Base-by-base conservation (phyloP, 2,113 vertebrate genomes). In the Nettapus auritus region DNA sequence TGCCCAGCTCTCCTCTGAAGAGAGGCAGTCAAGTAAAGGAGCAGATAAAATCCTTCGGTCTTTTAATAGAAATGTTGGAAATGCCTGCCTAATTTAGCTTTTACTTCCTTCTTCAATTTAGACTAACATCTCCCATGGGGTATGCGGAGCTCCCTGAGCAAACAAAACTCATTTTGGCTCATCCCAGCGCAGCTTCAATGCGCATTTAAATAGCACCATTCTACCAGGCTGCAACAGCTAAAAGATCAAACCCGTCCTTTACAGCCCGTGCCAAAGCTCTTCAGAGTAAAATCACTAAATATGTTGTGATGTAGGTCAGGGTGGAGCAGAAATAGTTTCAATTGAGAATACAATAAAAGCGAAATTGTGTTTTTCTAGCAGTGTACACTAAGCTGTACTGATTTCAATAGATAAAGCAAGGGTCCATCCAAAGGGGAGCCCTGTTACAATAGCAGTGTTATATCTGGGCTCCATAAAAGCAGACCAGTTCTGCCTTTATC, bases 71-170 rank as follows among this genome's bases (percentile, higher is more conserved):
- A 66, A 94, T 50, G 84, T 84, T 93, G 74, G 67, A 95, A 94
- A 94, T 89, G 87, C 70, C 85, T 96, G 92, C 88, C 59, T 57
- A 71, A 87, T 92, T 97, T 97, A 97, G 94, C 66, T 92, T 84
- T 91, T 73, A 90, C 74, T 96, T 96, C 91, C 93, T 93, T 86
- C 88, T 94, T 77, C 86, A 91, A 82, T 79, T 91, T 85, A 89
- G 84, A 76, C 78, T 82, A 94, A 73, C 78, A 55, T 79, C 14
- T 94, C 87, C 89, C 91, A 73, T 11, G 81, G 84, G 86, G 60
- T 79, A 93, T 40, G 36, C 79, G 29, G 70, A 87, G 44, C 70
- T 79, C 80, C 64, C 57, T 22, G 31, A 85, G 50, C 70, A 94
- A 96, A 84, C 46, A 83, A 88, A 88, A 85, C 33, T 91, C 53